phyloP scores from a whole-genome alignment of 2,888 invertebrate genomes.

The Phengaris arion region DNA sequence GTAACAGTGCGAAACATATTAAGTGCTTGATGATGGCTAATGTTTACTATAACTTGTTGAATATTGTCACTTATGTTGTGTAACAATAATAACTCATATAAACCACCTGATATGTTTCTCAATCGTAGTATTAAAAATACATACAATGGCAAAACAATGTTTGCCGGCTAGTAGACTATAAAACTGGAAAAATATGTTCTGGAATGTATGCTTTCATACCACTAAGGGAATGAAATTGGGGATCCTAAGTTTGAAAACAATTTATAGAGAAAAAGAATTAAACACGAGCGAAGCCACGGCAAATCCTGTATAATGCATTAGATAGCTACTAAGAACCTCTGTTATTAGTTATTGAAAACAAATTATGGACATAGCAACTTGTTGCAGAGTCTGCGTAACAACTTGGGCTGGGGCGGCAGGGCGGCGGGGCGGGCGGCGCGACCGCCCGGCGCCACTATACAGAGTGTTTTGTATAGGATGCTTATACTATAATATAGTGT shows the following conservation, averaged over 20 bases:
- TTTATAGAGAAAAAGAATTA: neutral
- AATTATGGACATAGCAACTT: constrained; percentile 7
- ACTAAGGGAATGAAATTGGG: neutral
- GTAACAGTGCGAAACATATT: too few relatives aligned
- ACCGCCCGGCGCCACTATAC: constrained; percentile 6
- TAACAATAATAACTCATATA: too few relatives aligned
- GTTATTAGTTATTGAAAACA: neutral
- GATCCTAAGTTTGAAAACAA: neutral
- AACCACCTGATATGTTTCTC: too few relatives aligned
- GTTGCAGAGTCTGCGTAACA: constrained; percentile 13
- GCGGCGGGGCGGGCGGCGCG: neutral
- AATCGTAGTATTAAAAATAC: too few relatives aligned
- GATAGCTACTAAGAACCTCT: neutral
- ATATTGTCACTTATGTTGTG: too few relatives aligned
- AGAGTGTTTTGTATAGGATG: neutral
- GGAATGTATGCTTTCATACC: too few relatives aligned
- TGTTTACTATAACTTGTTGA: too few relatives aligned
- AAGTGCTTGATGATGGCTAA: too few relatives aligned
- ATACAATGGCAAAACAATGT: too few relatives aligned
- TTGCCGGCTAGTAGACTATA: too few relatives aligned
- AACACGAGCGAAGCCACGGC: neutral
- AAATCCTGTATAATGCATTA: neutral
- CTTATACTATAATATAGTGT: neutral
- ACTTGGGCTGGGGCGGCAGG: neutral
- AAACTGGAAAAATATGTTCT: too few relatives aligned